Percentiles rank a stretch among this genome's conserved stretches.
Evolutionary conservation across 2,797 vertebrate genomes (phyloP).

Genomic region (Botia almorhae): DNA sequence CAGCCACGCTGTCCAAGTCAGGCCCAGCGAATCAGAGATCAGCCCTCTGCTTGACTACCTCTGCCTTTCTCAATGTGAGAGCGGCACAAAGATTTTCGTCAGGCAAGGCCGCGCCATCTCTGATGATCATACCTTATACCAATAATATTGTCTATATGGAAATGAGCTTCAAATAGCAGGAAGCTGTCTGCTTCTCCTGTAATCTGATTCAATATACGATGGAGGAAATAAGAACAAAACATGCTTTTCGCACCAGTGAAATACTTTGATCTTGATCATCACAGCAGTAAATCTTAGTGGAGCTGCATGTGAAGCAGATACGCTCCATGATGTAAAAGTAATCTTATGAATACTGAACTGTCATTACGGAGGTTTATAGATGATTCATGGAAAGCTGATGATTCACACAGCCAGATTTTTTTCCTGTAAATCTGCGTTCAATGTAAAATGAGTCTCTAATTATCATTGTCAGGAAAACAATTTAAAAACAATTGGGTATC

Average conservation of each 20-base stretch:
- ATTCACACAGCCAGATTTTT: not conserved
- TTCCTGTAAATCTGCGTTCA: not conserved
- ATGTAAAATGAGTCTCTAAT: not conserved
- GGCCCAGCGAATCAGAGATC: slow-evolving; percentile 82
- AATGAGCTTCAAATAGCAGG: not conserved
- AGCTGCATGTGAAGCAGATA: slow-evolving; percentile 17
- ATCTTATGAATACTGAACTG: slow-evolving; percentile 3
- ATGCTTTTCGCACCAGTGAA: not conserved
- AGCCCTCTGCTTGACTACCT: slow-evolving; percentile 90
- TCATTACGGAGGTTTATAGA: not conserved
- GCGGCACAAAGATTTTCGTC: slow-evolving; percentile 81
- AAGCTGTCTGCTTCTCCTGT: not conserved
- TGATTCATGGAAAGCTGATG: not conserved
- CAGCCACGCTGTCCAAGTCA: slow-evolving; percentile 67
- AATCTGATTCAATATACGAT: slow-evolving; percentile 36
- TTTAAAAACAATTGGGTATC: not conserved
- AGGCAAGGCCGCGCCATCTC: slow-evolving; percentile 74
- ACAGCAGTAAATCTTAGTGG: not conserved
- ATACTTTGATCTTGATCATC: slow-evolving; percentile 40
- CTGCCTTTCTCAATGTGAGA: slow-evolving; percentile 92
- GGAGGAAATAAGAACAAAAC: slow-evolving; percentile 16
- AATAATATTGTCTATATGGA: not conserved
- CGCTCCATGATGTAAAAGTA: too few relatives aligned
- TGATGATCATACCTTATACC: not conserved
- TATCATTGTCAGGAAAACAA: not conserved